Percentiles rank a stretch among this genome's conserved stretches.
phyloP scores from a whole-genome alignment of 2,113 vertebrate genomes.

The Macrotus californicus region DNA sequence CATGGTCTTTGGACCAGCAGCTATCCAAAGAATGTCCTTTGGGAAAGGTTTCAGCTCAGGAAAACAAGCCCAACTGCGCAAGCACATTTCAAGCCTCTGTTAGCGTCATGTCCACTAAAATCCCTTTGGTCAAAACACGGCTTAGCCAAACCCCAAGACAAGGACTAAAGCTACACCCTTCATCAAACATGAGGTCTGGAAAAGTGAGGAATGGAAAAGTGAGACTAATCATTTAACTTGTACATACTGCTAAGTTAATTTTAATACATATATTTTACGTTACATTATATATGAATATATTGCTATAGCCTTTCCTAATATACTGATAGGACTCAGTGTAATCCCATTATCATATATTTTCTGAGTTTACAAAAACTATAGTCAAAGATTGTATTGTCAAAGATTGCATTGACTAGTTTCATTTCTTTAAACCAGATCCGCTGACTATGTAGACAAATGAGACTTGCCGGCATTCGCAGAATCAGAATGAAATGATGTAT shows the following conservation, averaged over 20 bases:
- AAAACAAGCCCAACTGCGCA: not conserved
- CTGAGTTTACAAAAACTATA: not conserved
- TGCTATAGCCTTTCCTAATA: not conserved
- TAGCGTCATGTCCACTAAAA: not conserved
- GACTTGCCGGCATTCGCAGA: not conserved
- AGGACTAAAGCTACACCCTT: not conserved
- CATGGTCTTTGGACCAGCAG: not conserved
- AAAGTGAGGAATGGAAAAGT: not conserved
- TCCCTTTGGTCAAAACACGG: not conserved
- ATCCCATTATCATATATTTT: not conserved
- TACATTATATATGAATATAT: not conserved
- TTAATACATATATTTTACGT: not conserved
- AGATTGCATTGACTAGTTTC: not conserved
- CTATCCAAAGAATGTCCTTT: not conserved
- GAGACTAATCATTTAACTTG: not conserved
- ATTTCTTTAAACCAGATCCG: constrained; percentile 19
- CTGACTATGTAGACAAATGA: not conserved
- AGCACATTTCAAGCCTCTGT: not conserved
- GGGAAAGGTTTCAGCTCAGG: not conserved
- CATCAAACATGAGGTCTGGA: not conserved
- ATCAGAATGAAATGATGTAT: not conserved
- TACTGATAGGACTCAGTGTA: not conserved
- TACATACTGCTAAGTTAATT: not conserved
- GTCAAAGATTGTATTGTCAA: not conserved
- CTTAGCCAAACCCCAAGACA: not conserved